A percentile compares a stretch with the other conserved stretches of the same genome.
phyloP scores from a whole-genome alignment of 2,797 vertebrate species.

The Anguilla megastoma region DNA sequence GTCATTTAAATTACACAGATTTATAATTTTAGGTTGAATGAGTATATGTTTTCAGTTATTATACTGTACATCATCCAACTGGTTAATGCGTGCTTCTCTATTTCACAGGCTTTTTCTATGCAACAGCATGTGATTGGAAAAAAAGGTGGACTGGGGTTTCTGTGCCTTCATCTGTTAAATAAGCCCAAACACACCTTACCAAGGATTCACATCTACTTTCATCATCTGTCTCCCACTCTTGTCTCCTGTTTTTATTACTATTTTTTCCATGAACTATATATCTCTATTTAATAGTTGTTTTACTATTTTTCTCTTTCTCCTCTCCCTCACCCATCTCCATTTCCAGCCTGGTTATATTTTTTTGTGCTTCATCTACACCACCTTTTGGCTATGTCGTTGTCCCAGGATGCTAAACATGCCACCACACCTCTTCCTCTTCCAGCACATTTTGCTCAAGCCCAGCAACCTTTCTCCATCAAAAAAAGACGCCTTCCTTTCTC shows the following conservation, averaged over 20 bases:
- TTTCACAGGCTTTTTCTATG: conserved; percentile 21
- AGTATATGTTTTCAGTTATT: neutral
- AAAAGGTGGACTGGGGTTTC: neutral
- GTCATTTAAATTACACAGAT: neutral
- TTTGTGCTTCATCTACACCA: neutral
- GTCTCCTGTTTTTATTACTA: neutral
- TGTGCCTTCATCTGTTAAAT: neutral
- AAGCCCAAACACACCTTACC: neutral
- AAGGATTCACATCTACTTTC: neutral
- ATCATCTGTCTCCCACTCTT: neutral
- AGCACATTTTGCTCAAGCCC: conserved; percentile 78
- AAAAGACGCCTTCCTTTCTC: conserved; percentile 68
- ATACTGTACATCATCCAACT: neutral
- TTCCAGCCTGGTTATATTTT: neutral
- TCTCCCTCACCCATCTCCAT: neutral
- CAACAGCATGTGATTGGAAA: neutral
- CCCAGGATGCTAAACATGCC: conserved; percentile 65
- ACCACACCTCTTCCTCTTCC: conserved; percentile 77
- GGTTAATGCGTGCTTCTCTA: neutral
- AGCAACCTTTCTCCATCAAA: conserved; percentile 84
- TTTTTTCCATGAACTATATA: neutral
- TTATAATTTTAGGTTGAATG: neutral
- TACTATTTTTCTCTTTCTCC: neutral
- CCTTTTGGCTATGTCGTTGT: conserved; percentile 68
- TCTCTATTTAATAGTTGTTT: neutral